Evolutionary conservation across 2,888 invertebrate genomes (phyloP).

Genomic region (Conus canariensis): DNA sequence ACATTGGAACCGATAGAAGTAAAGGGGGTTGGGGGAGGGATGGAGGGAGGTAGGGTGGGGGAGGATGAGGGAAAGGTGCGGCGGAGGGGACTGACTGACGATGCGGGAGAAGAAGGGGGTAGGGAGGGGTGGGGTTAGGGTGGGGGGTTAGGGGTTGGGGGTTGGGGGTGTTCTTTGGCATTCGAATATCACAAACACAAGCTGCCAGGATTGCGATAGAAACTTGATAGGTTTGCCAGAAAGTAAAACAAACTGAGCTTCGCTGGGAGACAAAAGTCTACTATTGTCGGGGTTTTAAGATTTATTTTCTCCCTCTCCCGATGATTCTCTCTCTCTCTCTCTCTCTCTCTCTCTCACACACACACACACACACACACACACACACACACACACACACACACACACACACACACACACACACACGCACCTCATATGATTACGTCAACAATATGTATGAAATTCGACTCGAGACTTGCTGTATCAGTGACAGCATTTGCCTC

Average conservation of each 20-base stretch:
- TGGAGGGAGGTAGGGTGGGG: background rate
- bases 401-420: slow-evolving; percentile 22
- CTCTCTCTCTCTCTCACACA: background rate
- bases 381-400: slow-evolving; percentile 1
- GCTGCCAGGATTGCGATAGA: background rate
- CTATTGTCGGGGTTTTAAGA: no score
- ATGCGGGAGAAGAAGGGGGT: background rate
- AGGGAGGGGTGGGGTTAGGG: background rate
- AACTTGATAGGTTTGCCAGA: background rate
- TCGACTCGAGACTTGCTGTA: no score
- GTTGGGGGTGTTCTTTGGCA: background rate
- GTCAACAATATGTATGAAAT: no score
- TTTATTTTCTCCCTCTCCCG: background rate
- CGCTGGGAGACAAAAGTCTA: no score
- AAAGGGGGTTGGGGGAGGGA: background rate
- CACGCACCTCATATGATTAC: background rate
- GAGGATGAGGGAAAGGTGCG: background rate
- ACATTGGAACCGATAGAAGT: background rate
- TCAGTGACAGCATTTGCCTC: no score
- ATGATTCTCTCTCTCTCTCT: background rate
- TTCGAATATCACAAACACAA: background rate
- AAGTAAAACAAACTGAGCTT: no score
- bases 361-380: background rate
- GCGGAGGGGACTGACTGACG: background rate
- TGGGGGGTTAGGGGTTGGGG: background rate